Evolutionary conservation across 1,140 invertebrate species (phyloP).

Genomic region (Nymphalis io): DNA sequence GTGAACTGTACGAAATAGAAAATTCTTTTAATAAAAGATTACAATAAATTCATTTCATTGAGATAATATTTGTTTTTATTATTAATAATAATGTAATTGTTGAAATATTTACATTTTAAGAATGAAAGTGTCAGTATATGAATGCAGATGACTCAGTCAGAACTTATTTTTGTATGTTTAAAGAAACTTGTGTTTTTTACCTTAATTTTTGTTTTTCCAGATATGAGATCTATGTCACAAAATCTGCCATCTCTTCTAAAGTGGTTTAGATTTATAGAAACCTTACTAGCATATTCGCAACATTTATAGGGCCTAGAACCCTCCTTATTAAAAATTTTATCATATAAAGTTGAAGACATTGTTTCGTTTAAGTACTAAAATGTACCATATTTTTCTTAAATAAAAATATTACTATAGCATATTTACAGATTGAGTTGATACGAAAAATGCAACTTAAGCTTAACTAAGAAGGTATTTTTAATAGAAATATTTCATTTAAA

Average conservation of each 20-base stretch:
- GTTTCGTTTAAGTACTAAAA: constrained; percentile 34
- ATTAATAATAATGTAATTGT: no score
- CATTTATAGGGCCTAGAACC: constrained; percentile 70
- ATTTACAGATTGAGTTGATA: not conserved
- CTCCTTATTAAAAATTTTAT: constrained; percentile 64
- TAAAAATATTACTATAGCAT: not conserved
- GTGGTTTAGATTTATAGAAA: constrained; percentile 66
- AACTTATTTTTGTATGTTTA: not conserved
- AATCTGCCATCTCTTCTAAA: constrained; percentile 74
- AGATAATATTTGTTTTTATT: no score
- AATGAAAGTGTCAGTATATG: no score
- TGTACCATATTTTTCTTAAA: constrained; percentile 28
- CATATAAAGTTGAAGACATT: constrained; percentile 64
- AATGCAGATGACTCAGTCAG: not conserved
- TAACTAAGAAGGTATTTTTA: not conserved
- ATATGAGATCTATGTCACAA: constrained; percentile 77
- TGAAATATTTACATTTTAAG: no score
- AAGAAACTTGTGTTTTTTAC: constrained; percentile 41
- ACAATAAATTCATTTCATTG: no score
- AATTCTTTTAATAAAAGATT: no score
- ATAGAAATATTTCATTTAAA: not conserved
- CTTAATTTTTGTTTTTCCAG: constrained; percentile 69
- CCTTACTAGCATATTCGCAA: constrained; percentile 66
- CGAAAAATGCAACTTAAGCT: not conserved
- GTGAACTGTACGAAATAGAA: no score